A percentile compares a stretch with the other conserved stretches of the same genome.
Conservation (phyloP, 1,140 invertebrate species). For the Monochamus saltuarius region DNA sequence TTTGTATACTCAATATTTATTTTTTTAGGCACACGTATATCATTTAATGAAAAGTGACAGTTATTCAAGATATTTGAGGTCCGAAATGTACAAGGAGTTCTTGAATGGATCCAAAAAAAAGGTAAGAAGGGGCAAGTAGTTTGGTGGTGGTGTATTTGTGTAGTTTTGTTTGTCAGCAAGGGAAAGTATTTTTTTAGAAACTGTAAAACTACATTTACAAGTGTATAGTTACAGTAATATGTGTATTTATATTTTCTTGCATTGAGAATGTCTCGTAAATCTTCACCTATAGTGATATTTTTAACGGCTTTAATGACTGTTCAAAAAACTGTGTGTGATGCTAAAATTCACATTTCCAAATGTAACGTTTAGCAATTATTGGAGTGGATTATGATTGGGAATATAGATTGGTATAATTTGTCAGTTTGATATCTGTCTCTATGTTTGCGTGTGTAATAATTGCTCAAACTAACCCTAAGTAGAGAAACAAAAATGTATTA, state of each 20-base stretch:
- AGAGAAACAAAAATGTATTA: too few species aligned
- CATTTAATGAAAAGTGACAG: conserved; percentile 99
- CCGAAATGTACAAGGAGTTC: conserved; percentile 99
- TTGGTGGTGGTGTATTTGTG: not conserved
- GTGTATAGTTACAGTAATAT: not conserved
- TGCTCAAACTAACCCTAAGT: too few species aligned
- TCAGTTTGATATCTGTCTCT: too few species aligned
- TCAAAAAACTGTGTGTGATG: too few species aligned
- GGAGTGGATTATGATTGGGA: too few species aligned
- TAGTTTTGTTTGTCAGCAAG: not conserved
- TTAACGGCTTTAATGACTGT: too few species aligned
- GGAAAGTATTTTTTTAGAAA: not conserved
- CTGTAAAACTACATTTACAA: not conserved
- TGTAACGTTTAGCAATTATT: too few species aligned
- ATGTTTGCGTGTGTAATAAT: too few species aligned
- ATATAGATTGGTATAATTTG: too few species aligned
- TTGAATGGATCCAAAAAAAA: conserved; percentile 95
- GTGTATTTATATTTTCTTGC: not conserved
- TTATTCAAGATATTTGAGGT: conserved; percentile 95
- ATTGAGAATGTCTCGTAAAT: too few species aligned
- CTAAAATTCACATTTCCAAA: too few species aligned
- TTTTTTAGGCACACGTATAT: conserved; percentile 91
- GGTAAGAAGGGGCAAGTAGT: conserved; percentile 57
- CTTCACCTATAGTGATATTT: too few species aligned
- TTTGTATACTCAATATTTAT: not conserved